These are phyloP conservation scores for Suncus etruscus DNA, from an alignment of 2,113 vertebrate genomes.

Conservation along the genomic window DNA sequence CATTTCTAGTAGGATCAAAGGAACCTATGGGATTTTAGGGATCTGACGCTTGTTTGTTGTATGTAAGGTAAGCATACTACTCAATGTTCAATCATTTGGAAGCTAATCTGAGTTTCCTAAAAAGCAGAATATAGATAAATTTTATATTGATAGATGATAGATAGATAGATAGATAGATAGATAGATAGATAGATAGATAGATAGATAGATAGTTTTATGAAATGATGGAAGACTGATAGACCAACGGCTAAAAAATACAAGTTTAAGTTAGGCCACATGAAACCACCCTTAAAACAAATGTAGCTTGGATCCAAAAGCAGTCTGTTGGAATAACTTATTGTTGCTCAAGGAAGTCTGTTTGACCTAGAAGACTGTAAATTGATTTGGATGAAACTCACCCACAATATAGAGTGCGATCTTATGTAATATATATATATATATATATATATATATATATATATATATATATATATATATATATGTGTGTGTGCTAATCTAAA, in stretches of 20 bases:
- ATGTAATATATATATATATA: neutral
- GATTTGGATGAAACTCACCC: neutral
- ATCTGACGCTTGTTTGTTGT: no score
- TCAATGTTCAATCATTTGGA: no score
- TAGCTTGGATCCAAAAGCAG: neutral
- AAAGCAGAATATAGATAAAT: neutral
- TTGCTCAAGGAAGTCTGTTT: neutral
- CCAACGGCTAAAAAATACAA: no score
- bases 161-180: neutral
- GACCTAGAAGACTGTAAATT: neutral
- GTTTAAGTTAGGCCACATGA: neutral
- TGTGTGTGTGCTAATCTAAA: neutral
- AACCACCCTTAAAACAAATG: neutral
- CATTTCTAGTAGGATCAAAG: no score
- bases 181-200: no score
- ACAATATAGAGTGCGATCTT: neutral
- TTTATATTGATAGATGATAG: neutral
- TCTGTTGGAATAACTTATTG: neutral
- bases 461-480: conserved; percentile 16
- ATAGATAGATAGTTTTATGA: neutral
- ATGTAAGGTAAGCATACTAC: no score
- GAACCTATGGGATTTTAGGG: no score
- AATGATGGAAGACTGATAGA: no score
- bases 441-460: conserved; percentile 1
- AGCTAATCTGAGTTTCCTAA: no score